Evolutionary conservation across 2,797 vertebrate species (phyloP).

Genomic region (Pipistrellus pipistrellus): DNA sequence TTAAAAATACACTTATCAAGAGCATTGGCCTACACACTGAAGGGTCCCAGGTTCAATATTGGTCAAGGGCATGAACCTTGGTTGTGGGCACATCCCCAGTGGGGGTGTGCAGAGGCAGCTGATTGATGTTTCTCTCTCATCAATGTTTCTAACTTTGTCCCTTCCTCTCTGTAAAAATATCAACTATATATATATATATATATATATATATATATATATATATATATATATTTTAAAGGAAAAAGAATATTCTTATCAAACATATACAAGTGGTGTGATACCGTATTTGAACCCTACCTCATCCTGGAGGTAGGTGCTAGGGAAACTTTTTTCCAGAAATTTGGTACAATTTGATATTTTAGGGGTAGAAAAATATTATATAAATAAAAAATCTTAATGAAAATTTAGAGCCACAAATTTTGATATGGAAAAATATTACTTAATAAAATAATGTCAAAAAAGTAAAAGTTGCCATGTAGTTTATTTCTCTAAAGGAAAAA

Average conservation of each 20-base stretch:
- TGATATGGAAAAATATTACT: neutral
- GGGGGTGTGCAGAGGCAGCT: no score
- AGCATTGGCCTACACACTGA: no score
- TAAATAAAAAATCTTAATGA: neutral
- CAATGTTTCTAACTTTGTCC: no score
- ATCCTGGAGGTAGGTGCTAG: neutral
- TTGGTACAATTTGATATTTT: neutral
- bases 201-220: no score
- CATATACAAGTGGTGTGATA: neutral
- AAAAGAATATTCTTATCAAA: neutral
- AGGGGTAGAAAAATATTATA: neutral
- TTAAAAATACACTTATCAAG: neutral
- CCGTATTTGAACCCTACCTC: neutral
- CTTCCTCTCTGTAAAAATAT: no score
- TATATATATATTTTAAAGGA: no score
- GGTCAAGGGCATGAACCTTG: no score
- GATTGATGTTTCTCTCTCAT: no score
- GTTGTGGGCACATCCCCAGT: no score
- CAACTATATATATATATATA: no score
- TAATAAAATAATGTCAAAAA: neutral
- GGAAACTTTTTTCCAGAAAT: neutral
- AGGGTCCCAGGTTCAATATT: no score
- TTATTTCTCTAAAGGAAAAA: neutral
- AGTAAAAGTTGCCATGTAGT: neutral
- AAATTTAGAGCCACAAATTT: neutral